These are phyloP conservation scores for Eptesicus fuscus DNA, from an alignment of 2,113 vertebrate genomes.

Conservation along the genomic window DNA sequence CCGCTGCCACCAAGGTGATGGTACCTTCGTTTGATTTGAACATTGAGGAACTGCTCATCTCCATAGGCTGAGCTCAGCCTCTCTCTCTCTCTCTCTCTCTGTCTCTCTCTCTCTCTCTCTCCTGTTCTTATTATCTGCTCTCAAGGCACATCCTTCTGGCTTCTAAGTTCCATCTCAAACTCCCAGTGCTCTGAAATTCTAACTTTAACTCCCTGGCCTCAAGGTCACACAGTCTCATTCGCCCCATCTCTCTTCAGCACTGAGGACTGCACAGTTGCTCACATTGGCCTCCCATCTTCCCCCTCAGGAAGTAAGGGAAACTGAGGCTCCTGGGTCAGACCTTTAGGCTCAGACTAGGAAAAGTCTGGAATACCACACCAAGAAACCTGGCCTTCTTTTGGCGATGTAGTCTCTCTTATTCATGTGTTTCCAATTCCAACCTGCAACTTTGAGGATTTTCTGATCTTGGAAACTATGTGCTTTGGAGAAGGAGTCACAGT, in stretches of 20 bases:
- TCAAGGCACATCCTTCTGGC: neutral
- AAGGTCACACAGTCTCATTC: neutral
- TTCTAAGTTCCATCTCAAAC: neutral
- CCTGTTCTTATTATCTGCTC: neutral
- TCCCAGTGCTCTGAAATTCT: neutral
- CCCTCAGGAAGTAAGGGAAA: neutral
- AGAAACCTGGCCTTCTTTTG: neutral
- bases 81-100: fast-evolving
- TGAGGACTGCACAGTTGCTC: fast-evolving
- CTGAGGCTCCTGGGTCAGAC: neutral
- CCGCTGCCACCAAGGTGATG: neutral
- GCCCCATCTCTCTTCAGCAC: fast-evolving
- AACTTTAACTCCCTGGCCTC: neutral
- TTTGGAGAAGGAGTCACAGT: conserved; percentile 4
- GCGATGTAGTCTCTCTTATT: neutral
- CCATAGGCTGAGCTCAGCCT: neutral
- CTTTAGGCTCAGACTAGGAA: neutral
- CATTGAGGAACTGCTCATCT: too few relatives aligned
- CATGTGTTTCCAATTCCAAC: neutral
- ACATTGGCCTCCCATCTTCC: neutral
- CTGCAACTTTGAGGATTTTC: neutral
- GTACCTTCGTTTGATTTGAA: neutral
- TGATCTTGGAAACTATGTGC: neutral
- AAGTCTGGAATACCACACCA: neutral
- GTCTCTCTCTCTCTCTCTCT: fast-evolving